Conservation (phyloP, 2,113 vertebrate genomes). For the Pomatorhinus ruficollis region DNA sequence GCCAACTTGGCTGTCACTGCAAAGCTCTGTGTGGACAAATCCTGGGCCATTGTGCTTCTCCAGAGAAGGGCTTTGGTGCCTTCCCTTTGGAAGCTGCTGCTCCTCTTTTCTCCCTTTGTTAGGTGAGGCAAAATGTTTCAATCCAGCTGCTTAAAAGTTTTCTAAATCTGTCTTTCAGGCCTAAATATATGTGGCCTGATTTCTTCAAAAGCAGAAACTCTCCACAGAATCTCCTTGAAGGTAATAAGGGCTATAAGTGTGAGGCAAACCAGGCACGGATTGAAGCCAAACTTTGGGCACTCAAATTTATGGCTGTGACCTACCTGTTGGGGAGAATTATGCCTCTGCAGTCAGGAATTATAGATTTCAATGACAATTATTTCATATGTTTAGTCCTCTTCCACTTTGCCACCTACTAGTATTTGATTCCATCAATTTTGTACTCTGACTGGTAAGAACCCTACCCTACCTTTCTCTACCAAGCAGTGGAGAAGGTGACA, state of each 20-base stretch:
- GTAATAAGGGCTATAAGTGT: background rate
- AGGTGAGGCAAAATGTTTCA: background rate
- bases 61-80: background rate
- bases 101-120: background rate
- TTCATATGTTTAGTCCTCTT: background rate
- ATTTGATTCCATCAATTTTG: background rate
- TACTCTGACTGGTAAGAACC: background rate
- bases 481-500: background rate
- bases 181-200: constrained; percentile 20
- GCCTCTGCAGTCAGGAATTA: background rate
- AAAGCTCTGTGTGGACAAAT: background rate
- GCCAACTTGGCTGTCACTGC: background rate
- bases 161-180: background rate
- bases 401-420: background rate
- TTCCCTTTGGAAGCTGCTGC: background rate
- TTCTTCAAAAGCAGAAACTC: background rate
- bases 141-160: constrained; percentile 1
- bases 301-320: rapidly evolving
- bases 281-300: background rate
- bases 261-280: background rate
- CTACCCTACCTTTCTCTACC: background rate
- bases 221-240: background rate
- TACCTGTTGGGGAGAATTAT: background rate
- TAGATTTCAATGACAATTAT: background rate
- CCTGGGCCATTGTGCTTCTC: background rate